These are phyloP conservation scores for Caretta caretta DNA, from an alignment of 2,113 vertebrate genomes.

Conservation along the genomic window DNA sequence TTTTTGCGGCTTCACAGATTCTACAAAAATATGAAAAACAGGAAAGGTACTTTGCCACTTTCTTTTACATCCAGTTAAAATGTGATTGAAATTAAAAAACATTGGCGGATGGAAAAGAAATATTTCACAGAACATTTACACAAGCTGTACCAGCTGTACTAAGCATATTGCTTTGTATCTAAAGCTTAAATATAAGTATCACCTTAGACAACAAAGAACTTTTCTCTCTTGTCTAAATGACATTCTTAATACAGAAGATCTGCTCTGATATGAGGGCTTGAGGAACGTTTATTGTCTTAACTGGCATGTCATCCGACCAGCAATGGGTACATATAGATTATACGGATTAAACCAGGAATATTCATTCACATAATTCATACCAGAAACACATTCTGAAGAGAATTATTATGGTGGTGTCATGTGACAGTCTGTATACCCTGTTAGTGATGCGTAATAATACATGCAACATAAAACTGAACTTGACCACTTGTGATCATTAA, in stretches of 20 bases:
- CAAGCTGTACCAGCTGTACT: background rate
- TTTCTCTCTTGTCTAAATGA: background rate
- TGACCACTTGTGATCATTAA: background rate
- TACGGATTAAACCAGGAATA: background rate
- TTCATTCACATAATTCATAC: background rate
- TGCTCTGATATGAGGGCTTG: background rate
- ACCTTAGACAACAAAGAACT: background rate
- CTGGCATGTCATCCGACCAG: background rate
- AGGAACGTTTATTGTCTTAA: background rate
- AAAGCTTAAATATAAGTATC: background rate
- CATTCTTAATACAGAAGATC: background rate
- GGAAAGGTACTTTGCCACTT: background rate
- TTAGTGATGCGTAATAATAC: background rate
- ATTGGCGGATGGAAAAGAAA: background rate
- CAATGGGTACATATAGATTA: background rate
- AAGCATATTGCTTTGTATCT: background rate
- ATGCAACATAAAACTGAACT: background rate
- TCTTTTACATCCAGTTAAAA: background rate
- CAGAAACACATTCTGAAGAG: background rate
- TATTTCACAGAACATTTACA: background rate
- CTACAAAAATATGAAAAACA: slow-evolving; percentile 71
- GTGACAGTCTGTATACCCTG: background rate
- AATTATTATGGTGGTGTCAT: background rate
- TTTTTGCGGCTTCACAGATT: slow-evolving; percentile 97
- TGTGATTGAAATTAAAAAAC: background rate